Base-by-base conservation (phyloP, 2,797 vertebrate species). In the Iguana delicatissima region DNA sequence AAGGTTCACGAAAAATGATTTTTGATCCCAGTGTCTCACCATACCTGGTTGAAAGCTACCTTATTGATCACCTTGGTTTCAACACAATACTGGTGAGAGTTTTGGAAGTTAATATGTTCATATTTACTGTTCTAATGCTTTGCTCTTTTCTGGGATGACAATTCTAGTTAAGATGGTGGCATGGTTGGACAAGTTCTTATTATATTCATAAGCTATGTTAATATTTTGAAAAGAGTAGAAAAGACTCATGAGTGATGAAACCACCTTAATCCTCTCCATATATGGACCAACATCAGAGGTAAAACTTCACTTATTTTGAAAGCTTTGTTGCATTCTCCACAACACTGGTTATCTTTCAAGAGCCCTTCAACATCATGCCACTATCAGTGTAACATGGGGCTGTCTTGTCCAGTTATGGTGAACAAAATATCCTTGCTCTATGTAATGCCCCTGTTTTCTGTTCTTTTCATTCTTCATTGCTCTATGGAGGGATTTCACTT, bases 401-500 rank as follows among this genome's bases (percentile, higher is more conserved):
- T 80, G n/a, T 9, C 16, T 38, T 38, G 22, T 57, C 59, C 42
- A 38, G 72, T 35, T 35, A 62, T 6, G 8, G 7, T 84, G 14
- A 83, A 59, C 77, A 62, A 12, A 1, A 0, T 57, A 6, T 80
- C 42, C 29, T 64, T 87, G 80, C 0, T 55, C n/a, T 85, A 55
- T 0, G 8, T 57, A 92, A 92, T 46, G 85, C 38, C 14, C 73
- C 24, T 12, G 12, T 72, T 93, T 93, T 89, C 22, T 22, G 32
- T 3, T 84, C 42, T 86, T 95, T 87, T 12, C 24, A 16, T 24
- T 35, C 88, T 91, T 38, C 87, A 6, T 89, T 92, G 94, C 77
- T 67, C 67, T 89, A 90, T 62, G 2, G 62, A 14, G 1, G 0
- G 83, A 91, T 94, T 96, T 46, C 64, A 9, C 14, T 92, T 94